phyloP scores from a whole-genome alignment of 2,797 vertebrate genomes.

The Peromyscus melanophrys region DNA sequence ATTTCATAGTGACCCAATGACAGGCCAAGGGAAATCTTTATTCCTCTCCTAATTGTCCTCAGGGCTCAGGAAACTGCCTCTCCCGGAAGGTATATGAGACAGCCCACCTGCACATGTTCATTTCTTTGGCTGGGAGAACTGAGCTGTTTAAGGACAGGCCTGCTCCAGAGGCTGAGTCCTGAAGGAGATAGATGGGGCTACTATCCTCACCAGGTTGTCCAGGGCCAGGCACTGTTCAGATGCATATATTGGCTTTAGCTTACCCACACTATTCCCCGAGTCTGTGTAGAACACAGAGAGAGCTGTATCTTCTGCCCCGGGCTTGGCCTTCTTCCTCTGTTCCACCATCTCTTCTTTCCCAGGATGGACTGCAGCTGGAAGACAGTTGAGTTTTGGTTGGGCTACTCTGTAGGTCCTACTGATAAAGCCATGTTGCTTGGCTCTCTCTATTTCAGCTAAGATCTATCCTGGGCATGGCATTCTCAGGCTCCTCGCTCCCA shows the following conservation, averaged over 20 bases:
- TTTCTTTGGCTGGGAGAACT: not conserved
- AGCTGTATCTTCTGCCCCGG: constrained; percentile 71
- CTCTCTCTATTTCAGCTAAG: not conserved
- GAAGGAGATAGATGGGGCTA: accelerated
- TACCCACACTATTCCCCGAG: constrained; percentile 88
- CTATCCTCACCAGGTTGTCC: not conserved
- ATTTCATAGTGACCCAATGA: not conserved
- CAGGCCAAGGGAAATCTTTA: not conserved
- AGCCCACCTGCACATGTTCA: not conserved
- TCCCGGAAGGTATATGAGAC: accelerated
- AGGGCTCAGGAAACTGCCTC: not conserved
- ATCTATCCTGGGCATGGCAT: not conserved
- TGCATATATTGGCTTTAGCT: not conserved
- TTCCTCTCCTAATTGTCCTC: not conserved
- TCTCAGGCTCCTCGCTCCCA: not conserved
- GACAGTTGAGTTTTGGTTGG: not conserved
- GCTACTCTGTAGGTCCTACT: not conserved
- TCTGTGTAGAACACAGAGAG: constrained; percentile 88
- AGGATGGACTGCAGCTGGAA: constrained; percentile 81
- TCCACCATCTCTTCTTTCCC: constrained; percentile 69
- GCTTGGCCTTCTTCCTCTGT: constrained; percentile 76
- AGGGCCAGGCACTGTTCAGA: not conserved
- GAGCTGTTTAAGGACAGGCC: not conserved
- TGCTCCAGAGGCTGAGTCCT: not conserved
- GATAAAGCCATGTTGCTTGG: not conserved